Evolutionary conservation across 2,797 vertebrate genomes (phyloP).

Genomic region (Cetoscarus ocellatus): DNA sequence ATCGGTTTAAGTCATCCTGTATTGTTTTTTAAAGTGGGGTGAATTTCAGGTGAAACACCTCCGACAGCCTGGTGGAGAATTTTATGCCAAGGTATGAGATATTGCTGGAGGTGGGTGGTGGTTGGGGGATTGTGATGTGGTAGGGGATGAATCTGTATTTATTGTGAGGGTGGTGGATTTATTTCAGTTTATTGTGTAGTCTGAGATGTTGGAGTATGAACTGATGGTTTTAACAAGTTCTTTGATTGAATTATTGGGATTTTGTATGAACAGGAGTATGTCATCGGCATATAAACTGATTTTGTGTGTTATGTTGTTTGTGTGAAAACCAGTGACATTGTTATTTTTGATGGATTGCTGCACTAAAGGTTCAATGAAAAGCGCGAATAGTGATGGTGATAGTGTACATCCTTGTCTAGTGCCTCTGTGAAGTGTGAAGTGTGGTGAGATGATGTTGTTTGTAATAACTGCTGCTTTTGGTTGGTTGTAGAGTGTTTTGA

Average conservation of each 20-base stretch:
- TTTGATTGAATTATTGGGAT: neutral
- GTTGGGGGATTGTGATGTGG: neutral
- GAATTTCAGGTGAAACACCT: neutral
- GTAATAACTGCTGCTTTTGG: too few species aligned
- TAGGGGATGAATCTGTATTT: neutral
- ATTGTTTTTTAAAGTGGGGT: neutral
- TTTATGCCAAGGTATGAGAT: neutral
- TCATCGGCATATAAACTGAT: too few species aligned
- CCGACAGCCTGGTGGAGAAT: neutral
- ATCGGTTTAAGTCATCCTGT: neutral
- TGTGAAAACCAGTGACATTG: too few species aligned
- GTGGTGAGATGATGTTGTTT: too few species aligned
- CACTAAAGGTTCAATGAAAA: too few species aligned
- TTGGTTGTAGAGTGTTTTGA: too few species aligned
- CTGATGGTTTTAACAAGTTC: neutral
- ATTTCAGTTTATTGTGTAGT: neutral
- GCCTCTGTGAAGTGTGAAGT: too few species aligned
- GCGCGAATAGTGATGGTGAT: too few species aligned
- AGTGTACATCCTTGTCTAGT: too few species aligned
- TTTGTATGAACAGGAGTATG: too few species aligned
- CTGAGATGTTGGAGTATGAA: neutral
- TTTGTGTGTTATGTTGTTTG: too few species aligned
- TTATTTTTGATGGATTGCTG: too few species aligned
- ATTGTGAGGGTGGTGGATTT: neutral
- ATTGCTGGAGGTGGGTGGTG: neutral